Evolutionary conservation across 2,797 vertebrate species (phyloP).

Genomic region (Ataeniobius toweri): DNA sequence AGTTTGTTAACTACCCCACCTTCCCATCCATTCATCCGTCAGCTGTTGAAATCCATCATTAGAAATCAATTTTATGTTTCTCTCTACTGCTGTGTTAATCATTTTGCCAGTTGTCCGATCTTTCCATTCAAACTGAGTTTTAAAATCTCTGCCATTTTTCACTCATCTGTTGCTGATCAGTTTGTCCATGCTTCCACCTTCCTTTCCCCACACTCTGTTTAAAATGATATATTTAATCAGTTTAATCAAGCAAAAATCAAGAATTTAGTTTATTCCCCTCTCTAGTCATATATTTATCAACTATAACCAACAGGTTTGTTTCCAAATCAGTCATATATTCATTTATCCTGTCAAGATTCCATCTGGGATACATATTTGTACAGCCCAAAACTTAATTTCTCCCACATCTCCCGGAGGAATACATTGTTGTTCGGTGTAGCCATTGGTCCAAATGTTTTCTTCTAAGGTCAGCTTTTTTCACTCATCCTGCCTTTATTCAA

Average conservation of each 20-base stretch:
- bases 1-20: neutral
- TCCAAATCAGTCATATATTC: neutral
- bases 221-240: neutral
- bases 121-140: conserved; percentile 4
- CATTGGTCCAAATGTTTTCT: neutral
- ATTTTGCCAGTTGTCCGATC: neutral
- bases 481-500: neutral
- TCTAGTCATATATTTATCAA: too few relatives aligned
- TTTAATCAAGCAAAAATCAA: neutral
- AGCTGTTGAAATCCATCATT: neutral
- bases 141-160: neutral
- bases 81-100: neutral
- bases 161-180: neutral
- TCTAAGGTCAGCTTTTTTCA: neutral
- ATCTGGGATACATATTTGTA: neutral
- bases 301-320: neutral
- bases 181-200: neutral
- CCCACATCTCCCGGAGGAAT: neutral
- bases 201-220: neutral
- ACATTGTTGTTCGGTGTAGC: neutral
- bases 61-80: neutral
- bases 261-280: too few relatives aligned
- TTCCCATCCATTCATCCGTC: neutral
- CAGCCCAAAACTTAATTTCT: neutral
- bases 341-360: neutral